Base-by-base conservation (phyloP, 2,888 invertebrate genomes). In the Lasioglossum leucozonium region DNA sequence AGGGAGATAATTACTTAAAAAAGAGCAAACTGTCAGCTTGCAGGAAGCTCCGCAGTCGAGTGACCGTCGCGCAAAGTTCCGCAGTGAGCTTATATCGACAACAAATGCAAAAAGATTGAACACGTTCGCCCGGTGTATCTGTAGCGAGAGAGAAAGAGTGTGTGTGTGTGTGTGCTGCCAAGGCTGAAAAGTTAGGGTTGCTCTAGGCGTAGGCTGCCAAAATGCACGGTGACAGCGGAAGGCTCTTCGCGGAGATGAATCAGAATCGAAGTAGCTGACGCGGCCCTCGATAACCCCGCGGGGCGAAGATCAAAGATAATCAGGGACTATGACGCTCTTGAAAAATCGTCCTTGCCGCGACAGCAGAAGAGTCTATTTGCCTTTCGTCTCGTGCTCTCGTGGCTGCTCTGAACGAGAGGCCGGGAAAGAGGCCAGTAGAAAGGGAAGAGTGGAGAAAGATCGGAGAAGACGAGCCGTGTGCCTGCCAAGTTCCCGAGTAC, bases 261-360 rank as follows among this genome's bases (percentile, higher is more conserved):
- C 79, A 51, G 82, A 77, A 65, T 76, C 55, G 77, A 77, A 82
- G 87, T 81, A 86, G 87, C 91, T 92, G 92, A 91, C 89, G 78
- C 65, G 81, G 84, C 51, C 87, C 80, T 77, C 77, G 82, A 91
- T 88, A 81, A 80, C 74, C 51, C 65, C 62, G 72, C 69, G 84
- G 85, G 83, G 79, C 83, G 86, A 84, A 91, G 91, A 92, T 92
- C 92, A 92, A 92, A 92, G 92, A 92, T 92, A 92, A 92, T 92
- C 92, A 91, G 86, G 85, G 86, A 89, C 88, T 86, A 85, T 88
- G 86, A 86, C 84, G 85, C 85, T 87, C 85, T 75, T 69, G 72
- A 79, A 89, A 71, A 81, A 80, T 85, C 79, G 87, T 87, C 88
- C 82, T 82, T 82, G 65, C 83, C 78, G 77, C 83, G 81, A 80